A percentile compares a stretch with the other conserved stretches of the same genome.
Evolutionary conservation across 2,113 vertebrate genomes (phyloP).

Genomic region (Tachycineta bicolor): DNA sequence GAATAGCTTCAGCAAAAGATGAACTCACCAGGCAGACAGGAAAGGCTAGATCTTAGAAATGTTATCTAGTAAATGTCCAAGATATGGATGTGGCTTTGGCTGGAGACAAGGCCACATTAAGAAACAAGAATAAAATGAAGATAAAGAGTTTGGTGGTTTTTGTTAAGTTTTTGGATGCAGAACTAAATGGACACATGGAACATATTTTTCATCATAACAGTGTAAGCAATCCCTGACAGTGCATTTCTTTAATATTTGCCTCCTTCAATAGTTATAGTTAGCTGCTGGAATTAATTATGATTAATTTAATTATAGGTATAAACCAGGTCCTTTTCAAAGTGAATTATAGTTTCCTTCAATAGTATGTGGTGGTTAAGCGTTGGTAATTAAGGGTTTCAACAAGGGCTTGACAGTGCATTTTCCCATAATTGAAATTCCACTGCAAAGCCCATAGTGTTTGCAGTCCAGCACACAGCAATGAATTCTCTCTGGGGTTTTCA

Average conservation of each 20-base stretch:
- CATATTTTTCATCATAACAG: background rate
- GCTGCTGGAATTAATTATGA: constrained; percentile 59
- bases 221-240: background rate
- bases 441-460: constrained; percentile 22
- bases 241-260: constrained; percentile 16
- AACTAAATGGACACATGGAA: background rate
- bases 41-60: background rate
- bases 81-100: background rate
- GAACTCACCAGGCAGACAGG: background rate
- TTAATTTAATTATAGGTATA: constrained; percentile 63
- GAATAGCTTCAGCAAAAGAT: background rate
- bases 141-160: background rate
- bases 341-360: constrained; percentile 42
- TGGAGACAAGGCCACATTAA: background rate
- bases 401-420: constrained; percentile 18
- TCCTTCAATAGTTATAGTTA: constrained; percentile 13
- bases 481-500: background rate
- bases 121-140: background rate
- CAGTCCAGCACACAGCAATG: constrained; percentile 19
- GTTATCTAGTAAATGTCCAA: background rate
- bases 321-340: constrained; percentile 41
- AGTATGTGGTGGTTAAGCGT: constrained; percentile 4
- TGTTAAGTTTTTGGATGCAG: background rate
- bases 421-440: constrained; percentile 58
- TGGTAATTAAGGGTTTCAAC: constrained; percentile 48